phyloP scores from a whole-genome alignment of 2,113 vertebrate genomes.

The Cisticola juncidis region DNA sequence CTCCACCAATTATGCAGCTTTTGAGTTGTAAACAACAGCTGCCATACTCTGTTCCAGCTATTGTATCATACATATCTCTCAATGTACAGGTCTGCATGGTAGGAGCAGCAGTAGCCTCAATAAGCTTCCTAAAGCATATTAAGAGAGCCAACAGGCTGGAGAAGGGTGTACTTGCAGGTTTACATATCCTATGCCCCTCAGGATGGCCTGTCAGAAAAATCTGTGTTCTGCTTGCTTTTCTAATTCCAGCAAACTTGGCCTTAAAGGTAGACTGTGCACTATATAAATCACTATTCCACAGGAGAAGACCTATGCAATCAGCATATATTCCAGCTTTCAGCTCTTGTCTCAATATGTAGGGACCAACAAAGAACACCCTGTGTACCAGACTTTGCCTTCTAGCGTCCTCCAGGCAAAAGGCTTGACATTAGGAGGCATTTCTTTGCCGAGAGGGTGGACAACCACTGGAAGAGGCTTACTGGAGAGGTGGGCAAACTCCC shows the following conservation, averaged over 20 bases:
- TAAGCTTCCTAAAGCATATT: not conserved
- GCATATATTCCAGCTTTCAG: not conserved
- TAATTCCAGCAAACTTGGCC: not conserved
- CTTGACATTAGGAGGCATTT: not conserved
- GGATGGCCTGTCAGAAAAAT: not conserved
- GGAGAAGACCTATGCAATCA: not conserved
- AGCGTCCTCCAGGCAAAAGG: not conserved
- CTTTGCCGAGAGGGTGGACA: not conserved
- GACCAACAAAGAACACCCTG: not conserved
- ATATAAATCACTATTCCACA: not conserved
- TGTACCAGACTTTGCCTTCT: not conserved
- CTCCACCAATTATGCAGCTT: not conserved
- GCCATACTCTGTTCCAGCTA: not conserved
- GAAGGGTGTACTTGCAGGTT: not conserved
- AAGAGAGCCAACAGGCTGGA: not conserved
- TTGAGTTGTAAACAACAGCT: not conserved
- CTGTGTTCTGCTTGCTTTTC: not conserved
- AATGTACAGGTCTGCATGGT: not conserved
- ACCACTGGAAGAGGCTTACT: not conserved
- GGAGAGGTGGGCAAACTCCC: not conserved
- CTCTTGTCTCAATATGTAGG: not conserved
- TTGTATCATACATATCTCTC: not conserved
- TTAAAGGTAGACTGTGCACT: not conserved
- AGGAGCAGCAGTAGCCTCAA: not conserved
- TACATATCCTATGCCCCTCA: not conserved